Conservation (phyloP, 1,140 invertebrate species). For the Planococcus citri region DNA sequence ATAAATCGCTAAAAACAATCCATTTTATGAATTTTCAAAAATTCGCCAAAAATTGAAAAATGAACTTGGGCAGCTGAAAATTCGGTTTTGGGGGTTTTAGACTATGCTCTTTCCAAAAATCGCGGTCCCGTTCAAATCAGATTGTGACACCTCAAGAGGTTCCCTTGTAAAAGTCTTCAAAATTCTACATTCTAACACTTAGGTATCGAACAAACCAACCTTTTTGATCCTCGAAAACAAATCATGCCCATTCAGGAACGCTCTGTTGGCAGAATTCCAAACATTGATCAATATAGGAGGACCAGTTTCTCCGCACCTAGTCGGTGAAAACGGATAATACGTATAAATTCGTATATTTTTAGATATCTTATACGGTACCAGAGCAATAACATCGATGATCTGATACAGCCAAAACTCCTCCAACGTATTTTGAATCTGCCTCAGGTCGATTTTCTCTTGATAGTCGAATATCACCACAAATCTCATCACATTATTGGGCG, state of each 20-base stretch:
- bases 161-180: too few relatives aligned
- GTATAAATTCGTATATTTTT: constrained; percentile 27
- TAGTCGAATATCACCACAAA: neutral
- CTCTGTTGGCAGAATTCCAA: constrained; percentile 23
- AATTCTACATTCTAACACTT: too few relatives aligned
- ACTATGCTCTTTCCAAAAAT: too few relatives aligned
- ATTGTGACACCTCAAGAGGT: too few relatives aligned
- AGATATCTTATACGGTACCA: constrained; percentile 25
- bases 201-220: constrained; percentile 22
- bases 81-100: too few relatives aligned
- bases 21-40: too few relatives aligned
- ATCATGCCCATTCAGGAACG: constrained; percentile 22
- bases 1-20: too few relatives aligned
- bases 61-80: too few relatives aligned
- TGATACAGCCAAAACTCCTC: constrained; percentile 28
- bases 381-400: constrained; percentile 28
- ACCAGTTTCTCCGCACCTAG: constrained; percentile 26
- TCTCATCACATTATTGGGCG: neutral
- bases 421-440: constrained; percentile 31
- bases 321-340: constrained; percentile 27
- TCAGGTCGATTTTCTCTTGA: constrained; percentile 20
- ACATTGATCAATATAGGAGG: constrained; percentile 28
- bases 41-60: too few relatives aligned
- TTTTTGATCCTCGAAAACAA: constrained; percentile 27
- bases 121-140: too few relatives aligned